Base-by-base conservation (phyloP, 2,888 invertebrate genomes). In the Zhuqinia jingwanae region DNA sequence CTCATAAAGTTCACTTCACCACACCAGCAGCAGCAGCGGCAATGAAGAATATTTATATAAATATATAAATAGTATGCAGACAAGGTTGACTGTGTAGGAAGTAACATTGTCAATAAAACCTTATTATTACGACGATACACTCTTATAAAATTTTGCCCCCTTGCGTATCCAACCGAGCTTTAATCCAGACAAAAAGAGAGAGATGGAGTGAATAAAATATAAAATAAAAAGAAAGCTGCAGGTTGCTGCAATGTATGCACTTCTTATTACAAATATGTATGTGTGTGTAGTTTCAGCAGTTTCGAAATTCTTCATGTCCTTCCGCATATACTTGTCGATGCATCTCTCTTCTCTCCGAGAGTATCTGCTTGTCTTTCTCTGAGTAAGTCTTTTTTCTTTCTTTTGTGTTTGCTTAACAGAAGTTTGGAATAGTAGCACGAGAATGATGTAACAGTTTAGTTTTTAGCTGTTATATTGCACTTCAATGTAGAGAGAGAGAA, bases 1-100 rank as follows among this genome's bases (percentile, higher is more conserved):
- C 83, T 76, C 75, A 76, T 83, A 82, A 82, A 73, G 82, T 82
- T 82, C 82, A 73, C 75, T 82, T 45, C 13, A 63, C 63, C 36
- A 63, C 13, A 63, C 63, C 17, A 63, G 15, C 17, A 36, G 36
- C 13, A 30, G n/a, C 22, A 63, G 63, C 45, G n/a, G 60, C 36
- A 47, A 60, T 2, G 27, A 20, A n/a, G 75, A 36, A 47, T 42
- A 53, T 80, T 80, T 36, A 53, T n/a, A n/a, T n/a, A n/a, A n/a
- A n/a, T n/a, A n/a, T n/a, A n/a, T n/a, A n/a, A n/a, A n/a, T n/a
- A n/a, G n/a, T n/a, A n/a, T n/a, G 80, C 68, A 36, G 8, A 36
- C 3, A 36, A 36, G 3, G 36, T 36, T 36, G 5, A 36, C n/a
- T n/a, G n/a, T n/a, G 8, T 36, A 36, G 36, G 3, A 36, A 36